A percentile compares a stretch with the other conserved stretches of the same genome.
Evolutionary conservation across 1,140 invertebrate species (phyloP).

Genomic region (Ridgeia piscesae): DNA sequence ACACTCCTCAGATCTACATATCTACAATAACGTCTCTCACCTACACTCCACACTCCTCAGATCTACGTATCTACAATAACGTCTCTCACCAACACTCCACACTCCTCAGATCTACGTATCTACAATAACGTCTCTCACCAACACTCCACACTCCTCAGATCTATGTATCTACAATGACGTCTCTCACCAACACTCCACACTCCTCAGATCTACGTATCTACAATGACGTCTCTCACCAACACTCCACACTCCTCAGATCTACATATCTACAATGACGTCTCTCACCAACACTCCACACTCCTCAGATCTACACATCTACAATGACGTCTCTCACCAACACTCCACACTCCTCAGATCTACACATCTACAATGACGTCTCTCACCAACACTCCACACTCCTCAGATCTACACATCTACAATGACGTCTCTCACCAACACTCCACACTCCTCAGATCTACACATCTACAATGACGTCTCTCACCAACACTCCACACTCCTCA

Average conservation of each 20-base stretch:
- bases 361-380: conserved; percentile 51
- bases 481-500: not conserved
- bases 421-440: not conserved
- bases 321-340: not conserved
- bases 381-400: not conserved
- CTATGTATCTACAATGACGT: conserved; percentile 54
- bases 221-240: conserved; percentile 14
- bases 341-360: too few relatives aligned
- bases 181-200: not conserved
- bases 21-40: conserved; percentile 32
- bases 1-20: too few relatives aligned
- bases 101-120: too few relatives aligned
- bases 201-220: too few relatives aligned
- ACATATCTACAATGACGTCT: conserved; percentile 57
- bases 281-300: not conserved
- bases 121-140: conserved; percentile 28
- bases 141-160: too few relatives aligned
- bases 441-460: too few relatives aligned
- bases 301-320: conserved; percentile 63
- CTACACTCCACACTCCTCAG: not conserved
- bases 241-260: too few relatives aligned
- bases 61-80: conserved; percentile 60
- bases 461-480: conserved; percentile 35
- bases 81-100: not conserved
- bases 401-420: conserved; percentile 61